Base-by-base conservation (phyloP, 2,797 vertebrate species). In the Paratrypauchen microcephalus region DNA sequence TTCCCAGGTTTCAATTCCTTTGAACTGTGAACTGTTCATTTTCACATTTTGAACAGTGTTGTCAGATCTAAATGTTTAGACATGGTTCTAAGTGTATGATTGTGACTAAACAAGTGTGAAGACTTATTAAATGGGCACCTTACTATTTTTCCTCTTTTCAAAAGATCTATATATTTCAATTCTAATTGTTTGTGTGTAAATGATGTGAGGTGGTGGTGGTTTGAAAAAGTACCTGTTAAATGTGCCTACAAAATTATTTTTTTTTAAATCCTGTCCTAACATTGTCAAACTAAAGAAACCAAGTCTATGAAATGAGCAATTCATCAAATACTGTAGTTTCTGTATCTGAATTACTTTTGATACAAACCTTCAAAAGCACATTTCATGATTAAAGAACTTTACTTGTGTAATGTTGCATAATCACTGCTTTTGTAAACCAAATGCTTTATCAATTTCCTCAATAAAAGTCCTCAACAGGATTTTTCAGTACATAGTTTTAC, bases 1-100 rank as follows among this genome's bases (percentile, higher is more conserved):
- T 82, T 89, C 59, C 82, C 84, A 79, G 82, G 84, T 66, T 88
- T 89, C 80, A 86, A 81, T 79, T 87, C 84, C 83, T 88, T 85
- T 74, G 79, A 72, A 87, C 85, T 90, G 83, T 90, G 87, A 89
- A 63, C 47, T 52, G 45, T 50, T 65, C 8, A n/a, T n/a, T n/a
- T n/a, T 50, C 45, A 16, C 12, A 62, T 16, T 63, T 47, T 16
- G 39, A 24, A 50, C 24, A 41, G 50, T 32, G 65, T 67, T 36
- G 66, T 68, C 32, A 23, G 61, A 60, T 64, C 26, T 65, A 64
- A 74, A 70, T 80, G 75, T 74, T 72, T 70, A 76, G 64, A 69
- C 60, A 13, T 64, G 58, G 74, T 70, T 71, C 59, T 55, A 72
- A 71, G 70, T 78, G 77, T 75, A 74, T 66, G 69, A 67, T 71